Percentiles rank a stretch among this genome's conserved stretches.
Conservation (phyloP, 2,113 vertebrate species). For the Eleginops maclovinus region DNA sequence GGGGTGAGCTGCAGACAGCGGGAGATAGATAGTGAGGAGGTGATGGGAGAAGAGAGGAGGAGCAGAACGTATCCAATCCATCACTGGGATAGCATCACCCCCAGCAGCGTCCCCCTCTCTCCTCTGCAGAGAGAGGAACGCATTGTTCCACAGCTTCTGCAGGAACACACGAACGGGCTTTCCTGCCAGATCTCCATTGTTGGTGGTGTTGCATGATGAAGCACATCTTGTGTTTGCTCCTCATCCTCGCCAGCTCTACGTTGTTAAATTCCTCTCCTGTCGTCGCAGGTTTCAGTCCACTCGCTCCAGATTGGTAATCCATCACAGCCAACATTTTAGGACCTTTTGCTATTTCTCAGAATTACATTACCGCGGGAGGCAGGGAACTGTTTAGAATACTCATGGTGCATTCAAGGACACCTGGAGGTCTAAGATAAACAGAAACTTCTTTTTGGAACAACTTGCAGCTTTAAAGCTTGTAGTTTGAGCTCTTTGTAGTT, state of each 20-base stretch:
- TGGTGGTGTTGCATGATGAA: neutral
- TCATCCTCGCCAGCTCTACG: neutral
- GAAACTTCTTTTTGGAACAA: neutral
- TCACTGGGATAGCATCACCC: conserved; percentile 57
- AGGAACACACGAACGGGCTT: neutral
- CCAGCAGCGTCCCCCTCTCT: conserved; percentile 31
- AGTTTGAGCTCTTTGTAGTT: neutral
- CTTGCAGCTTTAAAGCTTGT: neutral
- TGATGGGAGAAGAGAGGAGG: conserved; percentile 46
- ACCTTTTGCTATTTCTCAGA: conserved; percentile 1
- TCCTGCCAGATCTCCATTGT: neutral
- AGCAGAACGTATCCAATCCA: conserved; percentile 36
- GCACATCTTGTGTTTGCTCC: neutral
- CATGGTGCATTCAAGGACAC: conserved; percentile 17
- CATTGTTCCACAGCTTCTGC: neutral
- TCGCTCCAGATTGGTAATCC: conserved; percentile 29
- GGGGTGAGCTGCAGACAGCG: conserved; percentile 7
- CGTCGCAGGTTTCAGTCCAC: conserved; percentile 38
- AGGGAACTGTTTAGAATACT: conserved; percentile 8
- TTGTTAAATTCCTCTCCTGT: conserved; percentile 25
- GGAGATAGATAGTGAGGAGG: conserved; percentile 31
- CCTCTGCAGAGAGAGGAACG: neutral
- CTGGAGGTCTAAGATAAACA: neutral
- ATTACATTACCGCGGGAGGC: conserved; percentile 42
- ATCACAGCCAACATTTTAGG: conserved; percentile 25